These are phyloP conservation scores for Bacillus rossius DNA, from an alignment of 1,140 invertebrate species.

Conservation along the genomic window DNA sequence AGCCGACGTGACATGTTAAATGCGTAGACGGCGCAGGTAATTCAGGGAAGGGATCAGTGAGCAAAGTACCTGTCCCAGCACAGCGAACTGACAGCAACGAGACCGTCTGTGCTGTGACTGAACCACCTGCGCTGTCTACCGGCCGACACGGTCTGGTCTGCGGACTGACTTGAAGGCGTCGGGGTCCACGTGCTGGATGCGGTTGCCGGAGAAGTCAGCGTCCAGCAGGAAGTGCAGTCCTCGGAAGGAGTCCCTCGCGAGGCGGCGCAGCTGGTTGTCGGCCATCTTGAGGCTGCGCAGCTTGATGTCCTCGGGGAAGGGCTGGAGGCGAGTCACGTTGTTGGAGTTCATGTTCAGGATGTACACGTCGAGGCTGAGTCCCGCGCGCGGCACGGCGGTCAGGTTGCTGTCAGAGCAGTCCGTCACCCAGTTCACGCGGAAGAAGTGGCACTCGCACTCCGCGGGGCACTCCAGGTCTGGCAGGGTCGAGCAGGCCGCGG, in stretches of 20 bases:
- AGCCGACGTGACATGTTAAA: too few relatives aligned
- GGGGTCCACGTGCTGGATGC: slow-evolving; percentile 55
- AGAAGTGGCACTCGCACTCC: slow-evolving; percentile 69
- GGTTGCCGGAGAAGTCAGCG: slow-evolving; percentile 60
- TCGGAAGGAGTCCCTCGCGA: slow-evolving; percentile 54
- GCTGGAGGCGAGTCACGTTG: slow-evolving; percentile 50
- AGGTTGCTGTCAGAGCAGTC: slow-evolving; percentile 70
- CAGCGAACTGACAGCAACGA: too few relatives aligned
- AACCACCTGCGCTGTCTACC: too few relatives aligned
- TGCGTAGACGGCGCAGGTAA: too few relatives aligned
- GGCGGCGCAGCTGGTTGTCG: slow-evolving; percentile 54
- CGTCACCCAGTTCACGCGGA: slow-evolving; percentile 69
- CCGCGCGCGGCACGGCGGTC: slow-evolving; percentile 56
- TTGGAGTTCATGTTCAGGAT: slow-evolving; percentile 65
- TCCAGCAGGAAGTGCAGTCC: slow-evolving; percentile 60
- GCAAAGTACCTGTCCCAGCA: too few relatives aligned
- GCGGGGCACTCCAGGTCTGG: slow-evolving; percentile 61
- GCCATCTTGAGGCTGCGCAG: slow-evolving; percentile 62
- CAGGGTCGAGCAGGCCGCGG: too few relatives aligned
- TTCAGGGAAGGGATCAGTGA: too few relatives aligned
- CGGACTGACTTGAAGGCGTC: slow-evolving; percentile 64
- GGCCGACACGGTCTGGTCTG: too few relatives aligned
- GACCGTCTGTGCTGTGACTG: too few relatives aligned
- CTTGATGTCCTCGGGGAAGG: slow-evolving; percentile 59
- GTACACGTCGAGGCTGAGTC: slow-evolving; percentile 60